Percentiles rank a stretch among this genome's conserved stretches.
These are phyloP conservation scores for Belonocnema kinseyi DNA, from an alignment of 1,140 invertebrate genomes.

Conservation along the genomic window DNA sequence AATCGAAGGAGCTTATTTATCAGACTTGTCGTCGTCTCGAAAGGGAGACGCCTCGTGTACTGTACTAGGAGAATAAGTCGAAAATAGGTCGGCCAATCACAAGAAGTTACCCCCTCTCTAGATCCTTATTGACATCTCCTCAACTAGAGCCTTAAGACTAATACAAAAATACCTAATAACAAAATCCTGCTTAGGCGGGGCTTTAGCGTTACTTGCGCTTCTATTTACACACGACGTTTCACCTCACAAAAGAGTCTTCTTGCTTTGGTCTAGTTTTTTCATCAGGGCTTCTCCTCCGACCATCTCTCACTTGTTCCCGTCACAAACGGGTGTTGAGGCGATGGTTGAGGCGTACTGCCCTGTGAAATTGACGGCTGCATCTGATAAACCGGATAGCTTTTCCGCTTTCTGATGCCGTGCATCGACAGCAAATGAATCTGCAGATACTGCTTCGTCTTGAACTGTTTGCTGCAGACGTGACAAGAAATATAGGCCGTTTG, in stretches of 20 bases:
- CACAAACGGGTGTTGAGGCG: slow-evolving; percentile 53
- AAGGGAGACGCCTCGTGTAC: background rate
- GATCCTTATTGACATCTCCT: background rate
- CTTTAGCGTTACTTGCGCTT: slow-evolving; percentile 28
- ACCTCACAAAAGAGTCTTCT: slow-evolving; percentile 41
- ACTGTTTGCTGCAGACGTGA: slow-evolving; percentile 80
- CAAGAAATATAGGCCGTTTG: slow-evolving; percentile 81
- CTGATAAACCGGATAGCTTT: slow-evolving; percentile 74
- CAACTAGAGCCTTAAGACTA: slow-evolving; percentile 20
- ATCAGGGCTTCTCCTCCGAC: slow-evolving; percentile 66
- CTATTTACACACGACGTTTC: slow-evolving; percentile 33
- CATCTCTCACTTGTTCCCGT: slow-evolving; percentile 59
- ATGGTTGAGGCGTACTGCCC: slow-evolving; percentile 45
- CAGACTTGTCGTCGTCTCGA: background rate
- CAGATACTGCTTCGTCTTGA: slow-evolving; percentile 84
- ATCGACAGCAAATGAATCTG: slow-evolving; percentile 83
- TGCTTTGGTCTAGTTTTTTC: background rate
- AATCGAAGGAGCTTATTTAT: background rate
- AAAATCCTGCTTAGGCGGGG: background rate
- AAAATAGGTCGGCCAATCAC: slow-evolving; percentile 6
- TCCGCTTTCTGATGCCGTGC: slow-evolving; percentile 81
- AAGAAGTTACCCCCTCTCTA: background rate
- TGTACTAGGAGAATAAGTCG: background rate
- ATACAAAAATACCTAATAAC: slow-evolving; percentile 26
- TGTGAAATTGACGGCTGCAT: slow-evolving; percentile 57